These are phyloP conservation scores for Chionodraco myersi DNA, from an alignment of 2,113 vertebrate species.

Conservation along the genomic window DNA sequence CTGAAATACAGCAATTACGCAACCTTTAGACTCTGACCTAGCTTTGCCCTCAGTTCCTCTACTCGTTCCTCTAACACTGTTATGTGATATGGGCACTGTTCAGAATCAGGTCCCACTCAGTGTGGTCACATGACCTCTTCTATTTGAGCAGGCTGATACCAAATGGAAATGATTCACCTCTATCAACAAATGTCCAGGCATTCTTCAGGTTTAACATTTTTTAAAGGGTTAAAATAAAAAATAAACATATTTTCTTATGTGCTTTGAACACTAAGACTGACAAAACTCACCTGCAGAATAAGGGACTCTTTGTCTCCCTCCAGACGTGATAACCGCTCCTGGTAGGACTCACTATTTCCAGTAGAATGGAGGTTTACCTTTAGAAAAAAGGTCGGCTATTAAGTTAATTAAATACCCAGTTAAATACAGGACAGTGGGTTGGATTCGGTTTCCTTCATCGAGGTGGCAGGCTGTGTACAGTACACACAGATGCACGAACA, in stretches of 20 bases:
- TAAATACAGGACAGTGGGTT: constrained; percentile 37
- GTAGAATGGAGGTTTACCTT: constrained; percentile 88
- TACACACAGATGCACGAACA: background rate
- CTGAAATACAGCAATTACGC: constrained; percentile 29
- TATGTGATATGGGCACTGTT: constrained; percentile 46
- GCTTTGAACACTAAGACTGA: background rate
- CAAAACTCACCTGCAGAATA: constrained; percentile 91
- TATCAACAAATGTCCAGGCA: background rate
- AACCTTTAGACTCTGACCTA: constrained; percentile 55
- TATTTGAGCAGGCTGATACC: constrained; percentile 21
- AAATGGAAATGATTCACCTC: constrained; percentile 30
- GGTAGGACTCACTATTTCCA: constrained; percentile 90
- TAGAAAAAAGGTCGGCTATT: constrained; percentile 51
- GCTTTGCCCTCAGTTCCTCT: constrained; percentile 49
- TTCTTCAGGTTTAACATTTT: background rate
- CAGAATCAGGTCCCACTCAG: constrained; percentile 38
- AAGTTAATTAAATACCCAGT: constrained; percentile 28
- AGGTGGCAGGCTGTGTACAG: constrained; percentile 5
- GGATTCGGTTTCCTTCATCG: constrained; percentile 11
- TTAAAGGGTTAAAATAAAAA: background rate
- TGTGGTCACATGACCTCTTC: constrained; percentile 23
- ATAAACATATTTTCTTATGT: background rate
- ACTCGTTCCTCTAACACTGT: constrained; percentile 15
- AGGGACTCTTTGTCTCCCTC: constrained; percentile 98
- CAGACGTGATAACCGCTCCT: constrained; percentile 92